phyloP scores from a whole-genome alignment of 92 coral and sea anemone species.

The Bergia puertoricense region DNA sequence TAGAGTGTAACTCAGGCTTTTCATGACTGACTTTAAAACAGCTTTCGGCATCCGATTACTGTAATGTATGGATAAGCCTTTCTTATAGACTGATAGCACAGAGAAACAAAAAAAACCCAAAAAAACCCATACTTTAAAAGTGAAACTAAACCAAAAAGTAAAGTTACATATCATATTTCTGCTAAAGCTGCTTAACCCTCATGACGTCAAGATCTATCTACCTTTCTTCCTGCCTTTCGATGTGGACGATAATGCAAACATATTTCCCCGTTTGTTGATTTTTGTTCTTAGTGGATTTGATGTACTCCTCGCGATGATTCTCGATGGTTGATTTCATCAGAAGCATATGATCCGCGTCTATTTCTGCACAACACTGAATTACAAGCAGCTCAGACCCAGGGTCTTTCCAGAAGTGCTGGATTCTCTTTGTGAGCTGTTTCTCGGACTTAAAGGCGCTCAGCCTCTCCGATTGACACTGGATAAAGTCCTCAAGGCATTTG shows the following conservation, averaged over 20 bases:
- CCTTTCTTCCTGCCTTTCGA: slow-evolving; percentile 58
- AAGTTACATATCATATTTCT: no score
- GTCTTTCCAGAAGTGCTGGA: slow-evolving; percentile 27
- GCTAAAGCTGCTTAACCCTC: no score
- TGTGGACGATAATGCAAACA: not conserved
- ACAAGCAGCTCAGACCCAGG: slow-evolving; percentile 4
- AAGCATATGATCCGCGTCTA: slow-evolving; percentile 35
- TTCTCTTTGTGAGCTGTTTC: slow-evolving; percentile 27
- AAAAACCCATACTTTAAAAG: no score
- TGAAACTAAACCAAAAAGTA: no score
- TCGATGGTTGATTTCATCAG: slow-evolving; percentile 27
- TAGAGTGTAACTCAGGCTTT: no score
- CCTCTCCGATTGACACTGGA: slow-evolving; percentile 20
- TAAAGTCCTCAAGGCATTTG: not conserved
- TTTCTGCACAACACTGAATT: slow-evolving; percentile 33
- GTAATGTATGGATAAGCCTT: no score
- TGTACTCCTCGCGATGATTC: slow-evolving; percentile 33
- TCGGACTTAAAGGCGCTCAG: slow-evolving; percentile 42
- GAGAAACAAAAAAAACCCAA: no score
- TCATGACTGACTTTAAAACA: no score
- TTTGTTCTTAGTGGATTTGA: not conserved
- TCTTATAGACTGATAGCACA: no score
- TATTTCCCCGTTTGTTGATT: not conserved
- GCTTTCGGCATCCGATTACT: no score
- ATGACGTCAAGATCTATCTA: not conserved